These are phyloP conservation scores for Bufo gargarizans DNA, from an alignment of 2,113 vertebrate genomes.

Conservation along the genomic window DNA sequence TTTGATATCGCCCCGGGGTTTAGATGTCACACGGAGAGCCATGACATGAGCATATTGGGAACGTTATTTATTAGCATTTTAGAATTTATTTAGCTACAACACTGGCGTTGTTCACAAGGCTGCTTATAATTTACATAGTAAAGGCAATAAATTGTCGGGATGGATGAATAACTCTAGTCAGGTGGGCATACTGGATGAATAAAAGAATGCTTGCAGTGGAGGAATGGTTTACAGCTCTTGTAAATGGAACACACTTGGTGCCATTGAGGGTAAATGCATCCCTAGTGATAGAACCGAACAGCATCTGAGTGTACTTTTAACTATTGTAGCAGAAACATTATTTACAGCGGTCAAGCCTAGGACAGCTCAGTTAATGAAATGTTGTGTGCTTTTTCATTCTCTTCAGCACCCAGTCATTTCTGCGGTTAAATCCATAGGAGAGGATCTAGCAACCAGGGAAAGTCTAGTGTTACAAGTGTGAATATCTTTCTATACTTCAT, in stretches of 20 bases:
- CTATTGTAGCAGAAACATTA: background rate
- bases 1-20: conserved; percentile 40
- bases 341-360: conserved; percentile 16
- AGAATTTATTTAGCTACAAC: conserved; percentile 44
- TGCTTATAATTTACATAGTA: conserved; percentile 50
- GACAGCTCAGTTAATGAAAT: conserved; percentile 27
- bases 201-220: background rate
- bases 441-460: background rate
- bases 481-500: background rate
- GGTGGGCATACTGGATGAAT: conserved; percentile 34
- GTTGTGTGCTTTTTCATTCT: conserved; percentile 19
- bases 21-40: conserved; percentile 35
- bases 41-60: conserved; percentile 46
- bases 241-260: conserved; percentile 30
- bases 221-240: background rate
- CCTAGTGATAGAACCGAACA: background rate
- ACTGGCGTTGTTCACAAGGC: conserved; percentile 38
- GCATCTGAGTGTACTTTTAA: conserved; percentile 26
- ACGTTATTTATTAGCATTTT: conserved; percentile 52
- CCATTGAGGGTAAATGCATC: conserved; percentile 26
- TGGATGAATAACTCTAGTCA: conserved; percentile 39
- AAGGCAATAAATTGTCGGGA: conserved; percentile 48
- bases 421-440: background rate
- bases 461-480: background rate
- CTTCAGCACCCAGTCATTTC: conserved; percentile 1